Conservation (phyloP, 2,113 vertebrate species). For the Pygathrix nemaeus region DNA sequence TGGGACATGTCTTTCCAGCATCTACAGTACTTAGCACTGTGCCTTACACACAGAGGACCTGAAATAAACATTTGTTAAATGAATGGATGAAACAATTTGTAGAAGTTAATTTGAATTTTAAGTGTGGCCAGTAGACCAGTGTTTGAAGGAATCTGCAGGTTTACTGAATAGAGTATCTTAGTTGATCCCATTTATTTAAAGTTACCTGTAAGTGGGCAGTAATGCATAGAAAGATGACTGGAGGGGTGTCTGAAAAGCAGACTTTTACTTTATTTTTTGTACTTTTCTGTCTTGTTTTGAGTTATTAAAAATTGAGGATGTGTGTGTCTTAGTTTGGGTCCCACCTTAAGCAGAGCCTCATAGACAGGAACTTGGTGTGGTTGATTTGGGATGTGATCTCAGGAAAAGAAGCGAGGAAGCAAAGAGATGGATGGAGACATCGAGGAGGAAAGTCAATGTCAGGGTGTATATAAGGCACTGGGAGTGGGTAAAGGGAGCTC, state of each 20-base stretch:
- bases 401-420: neutral
- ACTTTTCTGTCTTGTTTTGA: slow-evolving; percentile 7
- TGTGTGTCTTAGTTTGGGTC: neutral
- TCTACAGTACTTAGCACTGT: neutral
- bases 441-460: neutral
- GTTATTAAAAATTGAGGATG: neutral
- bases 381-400: neutral
- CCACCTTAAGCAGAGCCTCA: neutral
- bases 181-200: neutral
- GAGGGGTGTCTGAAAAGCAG: neutral
- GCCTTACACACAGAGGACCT: neutral
- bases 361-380: neutral
- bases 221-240: neutral
- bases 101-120: slow-evolving; percentile 2
- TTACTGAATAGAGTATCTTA: neutral
- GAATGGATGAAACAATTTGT: neutral
- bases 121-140: neutral
- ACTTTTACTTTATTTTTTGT: neutral
- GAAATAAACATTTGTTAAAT: slow-evolving; percentile 4
- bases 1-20: neutral
- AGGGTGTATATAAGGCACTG: neutral
- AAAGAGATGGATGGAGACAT: neutral
- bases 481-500: neutral
- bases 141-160: neutral
- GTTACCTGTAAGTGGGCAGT: neutral